Percentiles rank a stretch among this genome's conserved stretches.
Conservation (phyloP, 2,888 invertebrate genomes). For the Campopleginae sp. region DNA sequence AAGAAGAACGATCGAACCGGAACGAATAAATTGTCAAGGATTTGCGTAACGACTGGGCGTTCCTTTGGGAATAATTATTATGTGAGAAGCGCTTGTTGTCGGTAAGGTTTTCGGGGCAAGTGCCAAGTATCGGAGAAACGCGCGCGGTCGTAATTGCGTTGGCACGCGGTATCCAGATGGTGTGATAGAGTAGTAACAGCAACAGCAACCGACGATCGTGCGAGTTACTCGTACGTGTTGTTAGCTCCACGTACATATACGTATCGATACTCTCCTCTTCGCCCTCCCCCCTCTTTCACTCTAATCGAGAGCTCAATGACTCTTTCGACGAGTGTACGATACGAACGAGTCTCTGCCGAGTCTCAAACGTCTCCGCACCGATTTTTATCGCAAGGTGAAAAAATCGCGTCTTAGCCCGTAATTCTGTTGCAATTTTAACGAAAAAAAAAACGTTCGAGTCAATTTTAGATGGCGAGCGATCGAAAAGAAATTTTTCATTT, state of each 20-base stretch:
- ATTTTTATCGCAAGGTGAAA: not conserved
- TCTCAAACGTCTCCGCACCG: constrained; percentile 12
- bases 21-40: constrained; percentile 4
- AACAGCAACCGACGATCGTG: constrained; percentile 2
- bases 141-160: constrained; percentile 18
- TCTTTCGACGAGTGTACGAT: constrained; percentile 38
- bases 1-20: not conserved
- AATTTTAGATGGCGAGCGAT: not conserved
- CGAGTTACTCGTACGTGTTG: not conserved
- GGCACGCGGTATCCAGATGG: constrained; percentile 55
- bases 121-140: constrained; percentile 23
- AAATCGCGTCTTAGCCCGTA: not conserved
- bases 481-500: not conserved
- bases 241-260: not conserved
- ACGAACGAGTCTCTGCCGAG: constrained; percentile 46
- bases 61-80: not conserved
- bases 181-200: constrained; percentile 43
- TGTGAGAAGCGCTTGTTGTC: constrained; percentile 13
- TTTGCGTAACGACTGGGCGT: not conserved
- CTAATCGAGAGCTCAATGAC: constrained; percentile 59
- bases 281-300: constrained; percentile 51
- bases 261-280: constrained; percentile 30
- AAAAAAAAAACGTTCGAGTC: not conserved
- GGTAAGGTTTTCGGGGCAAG: not conserved
- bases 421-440: not conserved